Evolutionary conservation across 35 echinoderm and acorn worm species (phyloP), one percentile per base, ranked within the genome.

Genomic region (Anneissia japonica): DNA sequence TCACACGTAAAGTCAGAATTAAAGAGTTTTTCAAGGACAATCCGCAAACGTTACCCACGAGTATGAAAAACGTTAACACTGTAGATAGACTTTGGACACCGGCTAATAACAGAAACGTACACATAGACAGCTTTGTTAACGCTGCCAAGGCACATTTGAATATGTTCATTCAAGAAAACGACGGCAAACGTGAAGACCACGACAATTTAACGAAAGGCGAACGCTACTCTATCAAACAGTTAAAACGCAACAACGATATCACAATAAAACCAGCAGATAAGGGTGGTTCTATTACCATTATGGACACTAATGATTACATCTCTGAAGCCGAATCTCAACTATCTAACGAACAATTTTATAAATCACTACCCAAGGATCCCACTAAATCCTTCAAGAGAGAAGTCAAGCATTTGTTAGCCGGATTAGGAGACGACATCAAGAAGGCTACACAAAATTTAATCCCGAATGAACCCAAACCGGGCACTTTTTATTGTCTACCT

Each of bases 221-320:
- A 6, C 36, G 72, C 21, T 4, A 77, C 0, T 30, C 84, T 5
- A 29, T 86, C 23, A 76, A 21, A 77, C 11, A 35, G 0, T 33
- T 86, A 0, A 76, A 36, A 37, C 1, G 37, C 4, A 86, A 38
- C 34, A 34, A 76, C 1, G 74, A 76, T 34, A 77, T 86, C 37
- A 77, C 76, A 14, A 86, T 86, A 31, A 76, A 39, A 86, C 84
- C 72, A 46, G 73, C 56, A 12, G 74, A 78, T 35, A 86, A 86
- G 28, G 74, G 74, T 29, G 17, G 34, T 6, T 0, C 11, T 26
- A 35, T 86, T 39, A 72, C 74, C 12, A 38, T 86, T 30, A 13
- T 38, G 11, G 72, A 86, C 29, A 86, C 56, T 14, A 2, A 4
- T 29, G 4, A 38, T 0, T 86, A 86, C 84, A 36, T 38, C 26